Conservation (phyloP, 2,797 vertebrate genomes). For the Tolypeutes matacus region DNA sequence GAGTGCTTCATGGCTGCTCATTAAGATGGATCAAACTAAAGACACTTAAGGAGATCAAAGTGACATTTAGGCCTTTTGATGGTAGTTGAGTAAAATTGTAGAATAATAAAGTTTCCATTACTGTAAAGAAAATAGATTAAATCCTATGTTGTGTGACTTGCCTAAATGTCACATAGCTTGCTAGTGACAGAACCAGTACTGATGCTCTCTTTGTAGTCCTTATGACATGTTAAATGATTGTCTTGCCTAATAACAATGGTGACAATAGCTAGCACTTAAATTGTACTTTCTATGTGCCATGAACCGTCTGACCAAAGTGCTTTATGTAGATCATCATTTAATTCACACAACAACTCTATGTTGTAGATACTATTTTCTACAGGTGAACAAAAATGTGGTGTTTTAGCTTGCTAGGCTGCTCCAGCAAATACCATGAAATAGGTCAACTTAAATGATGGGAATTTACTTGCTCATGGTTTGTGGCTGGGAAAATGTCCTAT, state of each 20-base stretch:
- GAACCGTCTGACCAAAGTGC: not conserved
- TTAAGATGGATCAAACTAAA: not conserved
- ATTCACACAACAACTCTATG: not conserved
- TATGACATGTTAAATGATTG: not conserved
- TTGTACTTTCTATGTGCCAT: not conserved
- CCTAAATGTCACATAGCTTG: not conserved
- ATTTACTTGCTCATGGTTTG: too few species aligned
- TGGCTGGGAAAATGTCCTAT: too few species aligned
- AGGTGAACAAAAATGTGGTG: not conserved
- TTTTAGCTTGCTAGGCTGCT: too few species aligned
- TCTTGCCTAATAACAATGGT: not conserved
- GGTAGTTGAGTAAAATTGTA: not conserved
- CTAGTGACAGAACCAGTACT: not conserved
- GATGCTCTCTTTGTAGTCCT: not conserved
- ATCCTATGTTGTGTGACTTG: not conserved
- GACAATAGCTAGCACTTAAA: not conserved
- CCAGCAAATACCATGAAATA: too few species aligned
- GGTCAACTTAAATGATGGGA: too few species aligned
- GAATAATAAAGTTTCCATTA: not conserved
- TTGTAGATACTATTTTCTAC: not conserved
- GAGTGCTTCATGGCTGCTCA: not conserved
- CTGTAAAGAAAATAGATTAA: not conserved
- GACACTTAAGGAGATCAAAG: not conserved
- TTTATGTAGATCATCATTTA: not conserved
- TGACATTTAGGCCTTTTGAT: not conserved